These are phyloP conservation scores for Chaetodon trifascialis DNA, from an alignment of 2,113 vertebrate genomes.

Conservation along the genomic window DNA sequence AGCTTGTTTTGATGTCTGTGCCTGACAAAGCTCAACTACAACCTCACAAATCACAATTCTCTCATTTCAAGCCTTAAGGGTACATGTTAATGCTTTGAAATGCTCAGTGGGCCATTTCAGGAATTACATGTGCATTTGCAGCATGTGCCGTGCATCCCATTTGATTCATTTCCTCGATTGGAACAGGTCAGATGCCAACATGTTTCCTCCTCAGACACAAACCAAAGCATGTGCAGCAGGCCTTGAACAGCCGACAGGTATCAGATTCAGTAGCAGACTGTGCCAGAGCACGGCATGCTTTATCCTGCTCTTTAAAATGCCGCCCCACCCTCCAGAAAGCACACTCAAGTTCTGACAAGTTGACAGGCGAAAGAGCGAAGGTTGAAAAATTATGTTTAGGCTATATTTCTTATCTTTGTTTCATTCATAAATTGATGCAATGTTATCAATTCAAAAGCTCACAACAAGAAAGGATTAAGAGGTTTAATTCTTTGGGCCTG, in stretches of 20 bases:
- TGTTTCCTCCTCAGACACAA: constrained; percentile 34
- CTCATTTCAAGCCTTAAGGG: not conserved
- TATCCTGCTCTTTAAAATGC: constrained; percentile 55
- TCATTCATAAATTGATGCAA: constrained; percentile 21
- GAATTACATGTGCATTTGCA: constrained; percentile 5
- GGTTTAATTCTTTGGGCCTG: not conserved
- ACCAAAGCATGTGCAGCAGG: constrained; percentile 32
- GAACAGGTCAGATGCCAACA: constrained; percentile 24
- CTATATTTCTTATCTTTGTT: constrained; percentile 7
- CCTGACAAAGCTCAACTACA: not conserved
- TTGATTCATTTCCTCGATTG: constrained; percentile 1
- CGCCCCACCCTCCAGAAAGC: constrained; percentile 54
- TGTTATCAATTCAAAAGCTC: constrained; percentile 15
- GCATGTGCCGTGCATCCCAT: not conserved
- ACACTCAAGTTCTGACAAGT: constrained; percentile 73
- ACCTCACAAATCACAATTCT: not conserved
- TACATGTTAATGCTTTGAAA: not conserved
- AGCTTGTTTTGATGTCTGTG: constrained; percentile 37
- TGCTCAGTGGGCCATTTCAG: not conserved
- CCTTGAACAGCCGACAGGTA: constrained; percentile 47
- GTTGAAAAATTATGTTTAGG: constrained; percentile 40
- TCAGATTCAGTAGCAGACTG: constrained; percentile 53
- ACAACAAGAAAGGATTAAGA: not conserved
- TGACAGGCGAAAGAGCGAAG: constrained; percentile 16
- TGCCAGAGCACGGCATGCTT: constrained; percentile 58